phyloP scores from a whole-genome alignment of 2,797 vertebrate genomes.

The Parauchenoglanis ngamensis region DNA sequence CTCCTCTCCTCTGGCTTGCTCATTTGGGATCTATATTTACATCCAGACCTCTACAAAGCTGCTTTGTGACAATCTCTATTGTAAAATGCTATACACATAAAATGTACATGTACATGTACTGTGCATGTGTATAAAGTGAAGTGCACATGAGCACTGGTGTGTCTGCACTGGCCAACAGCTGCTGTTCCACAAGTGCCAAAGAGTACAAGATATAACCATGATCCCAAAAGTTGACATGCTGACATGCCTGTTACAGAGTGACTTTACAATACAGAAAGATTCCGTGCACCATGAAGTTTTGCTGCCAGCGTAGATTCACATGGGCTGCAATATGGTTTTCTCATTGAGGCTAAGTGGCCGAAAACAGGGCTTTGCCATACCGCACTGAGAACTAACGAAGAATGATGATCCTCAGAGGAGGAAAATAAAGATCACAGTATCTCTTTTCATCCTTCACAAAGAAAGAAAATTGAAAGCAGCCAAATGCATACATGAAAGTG shows the following conservation, averaged over 20 bases:
- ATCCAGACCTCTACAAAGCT: neutral
- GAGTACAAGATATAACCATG: neutral
- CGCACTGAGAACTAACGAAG: conserved; percentile 14
- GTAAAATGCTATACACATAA: neutral
- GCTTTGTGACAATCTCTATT: neutral
- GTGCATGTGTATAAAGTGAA: neutral
- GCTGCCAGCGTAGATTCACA: conserved; percentile 7
- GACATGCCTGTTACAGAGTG: neutral
- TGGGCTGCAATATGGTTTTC: conserved; percentile 37
- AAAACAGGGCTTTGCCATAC: conserved; percentile 19
- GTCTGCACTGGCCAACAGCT: conserved; percentile 12
- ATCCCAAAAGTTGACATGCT: neutral
- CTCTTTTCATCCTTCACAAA: conserved; percentile 23
- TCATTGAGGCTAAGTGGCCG: conserved; percentile 23
- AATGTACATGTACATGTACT: neutral
- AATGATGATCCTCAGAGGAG: conserved; percentile 11
- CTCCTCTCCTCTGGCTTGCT: neutral
- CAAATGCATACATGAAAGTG: conserved; percentile 8
- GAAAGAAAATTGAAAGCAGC: conserved; percentile 15
- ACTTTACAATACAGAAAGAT: neutral
- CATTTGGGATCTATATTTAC: neutral
- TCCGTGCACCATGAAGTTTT: neutral
- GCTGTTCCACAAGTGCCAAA: conserved; percentile 1
- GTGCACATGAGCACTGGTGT: neutral
- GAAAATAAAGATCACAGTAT: conserved; percentile 36